Evolutionary conservation across 2,113 vertebrate species (phyloP).

Genomic region (Hemibagrus wyckioides): DNA sequence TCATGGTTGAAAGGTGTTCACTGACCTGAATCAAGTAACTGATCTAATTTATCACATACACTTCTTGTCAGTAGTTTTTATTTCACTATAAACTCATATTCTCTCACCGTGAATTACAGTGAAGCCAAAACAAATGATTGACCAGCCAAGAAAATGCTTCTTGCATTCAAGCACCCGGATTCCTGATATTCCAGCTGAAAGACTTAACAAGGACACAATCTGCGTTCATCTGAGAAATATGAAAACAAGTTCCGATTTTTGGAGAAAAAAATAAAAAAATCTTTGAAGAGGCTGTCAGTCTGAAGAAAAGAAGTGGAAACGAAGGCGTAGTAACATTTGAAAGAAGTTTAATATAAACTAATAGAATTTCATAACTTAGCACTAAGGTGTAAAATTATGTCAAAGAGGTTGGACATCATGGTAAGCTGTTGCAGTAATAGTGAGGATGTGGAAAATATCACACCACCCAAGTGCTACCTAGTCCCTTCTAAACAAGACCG

Average conservation of each 20-base stretch:
- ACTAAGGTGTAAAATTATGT: no score
- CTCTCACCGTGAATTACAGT: not conserved
- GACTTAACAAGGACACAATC: not conserved
- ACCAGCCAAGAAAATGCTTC: no score
- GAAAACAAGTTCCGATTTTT: not conserved
- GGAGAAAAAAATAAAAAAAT: not conserved
- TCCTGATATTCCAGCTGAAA: not conserved
- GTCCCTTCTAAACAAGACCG: not conserved
- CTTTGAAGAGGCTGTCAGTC: no score
- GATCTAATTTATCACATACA: no score
- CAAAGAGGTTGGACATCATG: no score
- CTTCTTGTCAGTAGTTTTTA: not conserved
- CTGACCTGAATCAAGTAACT: not conserved
- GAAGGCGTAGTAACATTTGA: not conserved
- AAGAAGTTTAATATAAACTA: not conserved
- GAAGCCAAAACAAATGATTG: not conserved
- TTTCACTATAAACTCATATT: not conserved
- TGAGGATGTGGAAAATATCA: not conserved
- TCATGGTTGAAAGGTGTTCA: not conserved
- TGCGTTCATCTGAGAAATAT: not conserved
- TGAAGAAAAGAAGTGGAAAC: not conserved
- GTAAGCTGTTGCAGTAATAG: no score
- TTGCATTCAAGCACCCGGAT: no score
- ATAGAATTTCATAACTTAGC: not conserved
- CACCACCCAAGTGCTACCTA: not conserved